phyloP scores from a whole-genome alignment of 2,797 vertebrate genomes.

The Alectoris magna region DNA sequence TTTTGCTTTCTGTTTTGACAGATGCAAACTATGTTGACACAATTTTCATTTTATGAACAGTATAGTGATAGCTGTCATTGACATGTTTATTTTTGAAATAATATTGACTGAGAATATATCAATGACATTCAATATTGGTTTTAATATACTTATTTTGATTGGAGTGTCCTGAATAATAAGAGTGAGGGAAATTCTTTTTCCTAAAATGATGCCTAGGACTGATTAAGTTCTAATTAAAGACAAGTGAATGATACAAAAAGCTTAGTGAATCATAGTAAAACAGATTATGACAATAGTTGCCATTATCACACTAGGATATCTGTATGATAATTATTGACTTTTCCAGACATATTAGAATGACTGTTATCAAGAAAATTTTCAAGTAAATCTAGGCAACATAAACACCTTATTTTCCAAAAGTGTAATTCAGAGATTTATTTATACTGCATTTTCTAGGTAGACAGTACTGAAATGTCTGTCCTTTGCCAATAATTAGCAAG shows the following conservation, averaged over 20 bases:
- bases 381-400: background rate
- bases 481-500: background rate
- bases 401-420: background rate
- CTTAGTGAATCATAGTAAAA: background rate
- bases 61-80: background rate
- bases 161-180: background rate
- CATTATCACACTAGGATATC: background rate
- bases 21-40: background rate
- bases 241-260: background rate
- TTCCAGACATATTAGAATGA: background rate
- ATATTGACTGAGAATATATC: background rate
- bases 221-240: conserved; percentile 15
- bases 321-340: background rate
- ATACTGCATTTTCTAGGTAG: background rate
- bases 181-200: background rate
- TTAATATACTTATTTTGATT: background rate
- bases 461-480: background rate
- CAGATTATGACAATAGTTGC: background rate
- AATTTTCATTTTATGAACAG: conserved; percentile 6
- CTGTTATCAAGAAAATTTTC: background rate
- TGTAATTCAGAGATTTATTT: background rate
- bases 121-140: background rate
- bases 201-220: background rate
- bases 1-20: background rate
- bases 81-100: background rate